A percentile compares a stretch with the other conserved stretches of the same genome.
These are phyloP conservation scores for Podarcis lilfordi DNA, from an alignment of 2,797 vertebrate genomes.

Conservation along the genomic window DNA sequence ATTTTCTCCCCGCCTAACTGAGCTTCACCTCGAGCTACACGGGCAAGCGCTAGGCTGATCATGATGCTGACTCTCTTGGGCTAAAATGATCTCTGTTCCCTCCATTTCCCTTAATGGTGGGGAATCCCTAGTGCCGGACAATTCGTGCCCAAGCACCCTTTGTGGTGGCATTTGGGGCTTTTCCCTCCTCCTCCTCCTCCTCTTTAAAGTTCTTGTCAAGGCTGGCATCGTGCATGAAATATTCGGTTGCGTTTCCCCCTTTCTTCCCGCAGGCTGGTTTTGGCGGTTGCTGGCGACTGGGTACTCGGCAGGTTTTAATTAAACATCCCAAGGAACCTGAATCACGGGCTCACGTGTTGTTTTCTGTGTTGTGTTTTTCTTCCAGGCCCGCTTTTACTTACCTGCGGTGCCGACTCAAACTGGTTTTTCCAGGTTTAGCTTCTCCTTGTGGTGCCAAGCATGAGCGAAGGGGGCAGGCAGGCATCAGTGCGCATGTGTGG, in stretches of 20 bases:
- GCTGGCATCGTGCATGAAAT: slow-evolving; percentile 58
- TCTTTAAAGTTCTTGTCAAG: neutral
- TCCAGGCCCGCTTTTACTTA: slow-evolving; percentile 15
- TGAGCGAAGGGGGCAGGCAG: slow-evolving; percentile 49
- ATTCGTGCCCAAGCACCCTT: slow-evolving; percentile 38
- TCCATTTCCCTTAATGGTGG: neutral
- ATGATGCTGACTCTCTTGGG: neutral
- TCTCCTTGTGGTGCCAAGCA: slow-evolving; percentile 60
- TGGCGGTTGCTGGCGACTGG: slow-evolving; percentile 55
- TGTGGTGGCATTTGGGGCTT: neutral
- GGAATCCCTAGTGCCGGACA: slow-evolving; percentile 58
- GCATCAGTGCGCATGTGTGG: slow-evolving; percentile 8
- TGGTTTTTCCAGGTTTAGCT: slow-evolving; percentile 82
- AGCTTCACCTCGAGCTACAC: neutral
- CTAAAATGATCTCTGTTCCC: neutral
- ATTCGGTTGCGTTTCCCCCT: slow-evolving; percentile 40
- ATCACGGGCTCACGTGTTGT: slow-evolving; percentile 74
- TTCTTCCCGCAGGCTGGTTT: slow-evolving; percentile 63
- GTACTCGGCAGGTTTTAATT: slow-evolving; percentile 76
- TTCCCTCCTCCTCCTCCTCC: no score
- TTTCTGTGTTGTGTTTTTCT: slow-evolving; percentile 64
- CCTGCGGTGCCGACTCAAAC: slow-evolving; percentile 83
- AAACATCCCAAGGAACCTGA: slow-evolving; percentile 79
- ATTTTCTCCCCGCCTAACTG: neutral
- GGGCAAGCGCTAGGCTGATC: no score